phyloP scores from a whole-genome alignment of 2,797 vertebrate species.

The Scleropages formosus region DNA sequence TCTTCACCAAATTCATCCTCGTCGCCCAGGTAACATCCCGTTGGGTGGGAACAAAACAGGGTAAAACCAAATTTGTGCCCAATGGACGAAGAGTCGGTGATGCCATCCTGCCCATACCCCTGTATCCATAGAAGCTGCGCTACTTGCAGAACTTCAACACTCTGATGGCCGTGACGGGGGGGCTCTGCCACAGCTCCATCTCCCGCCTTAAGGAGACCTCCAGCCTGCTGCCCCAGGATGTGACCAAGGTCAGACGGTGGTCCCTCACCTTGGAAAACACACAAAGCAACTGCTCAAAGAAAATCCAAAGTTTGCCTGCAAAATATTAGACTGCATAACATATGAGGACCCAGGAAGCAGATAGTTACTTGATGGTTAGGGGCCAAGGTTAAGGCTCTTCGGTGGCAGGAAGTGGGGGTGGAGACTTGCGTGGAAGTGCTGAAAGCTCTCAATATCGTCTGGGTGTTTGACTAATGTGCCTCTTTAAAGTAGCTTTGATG shows the following conservation, averaged over 20 bases:
- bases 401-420: too few species aligned
- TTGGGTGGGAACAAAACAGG: background rate
- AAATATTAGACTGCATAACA: too few species aligned
- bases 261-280: background rate
- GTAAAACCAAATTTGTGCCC: too few species aligned
- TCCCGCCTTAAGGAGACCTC: constrained; percentile 88
- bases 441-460: too few species aligned
- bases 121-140: constrained; percentile 71
- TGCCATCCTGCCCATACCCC: background rate
- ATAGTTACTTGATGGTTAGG: too few species aligned
- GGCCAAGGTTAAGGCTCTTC: too few species aligned
- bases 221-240: constrained; percentile 62
- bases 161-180: constrained; percentile 87
- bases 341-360: too few species aligned
- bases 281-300: background rate
- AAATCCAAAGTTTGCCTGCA: background rate
- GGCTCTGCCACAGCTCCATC: constrained; percentile 88
- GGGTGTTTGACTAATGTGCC: too few species aligned
- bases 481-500: too few species aligned
- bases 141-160: constrained; percentile 89
- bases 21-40: constrained; percentile 78
- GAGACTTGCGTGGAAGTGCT: too few species aligned
- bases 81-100: too few species aligned
- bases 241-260: constrained; percentile 28
- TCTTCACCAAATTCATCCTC: constrained; percentile 87